Evolutionary conservation across 2,797 vertebrate species (phyloP).

Genomic region (Acipenser transmontanus): DNA sequence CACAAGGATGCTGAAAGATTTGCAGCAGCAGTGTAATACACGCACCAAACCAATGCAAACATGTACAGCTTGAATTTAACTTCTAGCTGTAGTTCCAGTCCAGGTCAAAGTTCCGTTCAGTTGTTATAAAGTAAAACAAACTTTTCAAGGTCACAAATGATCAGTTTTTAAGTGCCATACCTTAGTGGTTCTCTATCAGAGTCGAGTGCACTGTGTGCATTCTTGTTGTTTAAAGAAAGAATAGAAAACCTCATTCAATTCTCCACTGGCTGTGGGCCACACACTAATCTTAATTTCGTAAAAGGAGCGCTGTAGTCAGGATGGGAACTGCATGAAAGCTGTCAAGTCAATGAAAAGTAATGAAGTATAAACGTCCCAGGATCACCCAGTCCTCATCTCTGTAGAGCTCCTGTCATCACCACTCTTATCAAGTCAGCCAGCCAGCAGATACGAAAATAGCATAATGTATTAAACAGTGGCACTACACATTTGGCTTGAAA

Average conservation of each 20-base stretch:
- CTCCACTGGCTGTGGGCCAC: background rate
- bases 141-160: background rate
- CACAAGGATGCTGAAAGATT: no score
- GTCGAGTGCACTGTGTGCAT: background rate
- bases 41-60: no score
- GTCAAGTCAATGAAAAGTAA: slow-evolving; percentile 34
- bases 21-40: no score
- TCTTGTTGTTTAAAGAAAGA: background rate
- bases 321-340: slow-evolving; percentile 26
- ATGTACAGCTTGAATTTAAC: no score
- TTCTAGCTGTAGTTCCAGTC: background rate
- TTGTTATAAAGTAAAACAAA: background rate
- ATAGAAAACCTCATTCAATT: accelerated
- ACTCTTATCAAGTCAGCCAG: slow-evolving; percentile 16
- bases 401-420: slow-evolving; percentile 22
- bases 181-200: background rate
- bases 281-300: slow-evolving; percentile 4
- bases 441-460: background rate
- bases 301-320: slow-evolving; percentile 10
- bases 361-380: slow-evolving; percentile 25
- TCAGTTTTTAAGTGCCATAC: background rate
- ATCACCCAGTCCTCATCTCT: slow-evolving; percentile 24
- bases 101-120: background rate
- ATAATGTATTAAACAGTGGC: background rate
- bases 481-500: slow-evolving; percentile 3